These are phyloP conservation scores for Tyto alba DNA, from an alignment of 2,113 vertebrate genomes.

Conservation along the genomic window DNA sequence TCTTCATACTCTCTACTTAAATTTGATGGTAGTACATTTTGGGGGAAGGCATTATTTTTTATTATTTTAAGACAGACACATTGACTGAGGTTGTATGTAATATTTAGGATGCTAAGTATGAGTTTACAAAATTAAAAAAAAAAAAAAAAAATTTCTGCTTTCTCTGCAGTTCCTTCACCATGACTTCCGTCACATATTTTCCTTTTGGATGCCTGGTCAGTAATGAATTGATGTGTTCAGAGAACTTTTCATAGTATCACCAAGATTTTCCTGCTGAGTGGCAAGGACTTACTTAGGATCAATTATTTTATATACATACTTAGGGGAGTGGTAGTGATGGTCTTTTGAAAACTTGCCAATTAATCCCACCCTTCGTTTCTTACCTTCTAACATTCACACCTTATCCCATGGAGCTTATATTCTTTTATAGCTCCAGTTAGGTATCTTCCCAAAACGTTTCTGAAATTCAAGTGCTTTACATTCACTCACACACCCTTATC, in stretches of 20 bases:
- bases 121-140: neutral
- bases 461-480: neutral
- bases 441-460: neutral
- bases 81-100: neutral
- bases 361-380: neutral
- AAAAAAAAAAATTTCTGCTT: neutral
- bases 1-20: neutral
- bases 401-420: neutral
- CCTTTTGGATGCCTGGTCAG: neutral
- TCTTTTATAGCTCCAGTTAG: neutral
- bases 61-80: neutral
- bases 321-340: accelerated
- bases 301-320: neutral
- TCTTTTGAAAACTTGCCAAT: neutral
- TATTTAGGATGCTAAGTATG: neutral
- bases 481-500: neutral
- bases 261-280: neutral
- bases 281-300: neutral
- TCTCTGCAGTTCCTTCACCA: neutral
- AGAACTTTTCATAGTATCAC: neutral
- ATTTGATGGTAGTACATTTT: neutral
- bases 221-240: neutral
- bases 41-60: neutral
- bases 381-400: neutral
- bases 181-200: neutral